A percentile compares a stretch with the other conserved stretches of the same genome.
phyloP scores from a whole-genome alignment of 2,797 vertebrate species.

The Anguilla megastoma region DNA sequence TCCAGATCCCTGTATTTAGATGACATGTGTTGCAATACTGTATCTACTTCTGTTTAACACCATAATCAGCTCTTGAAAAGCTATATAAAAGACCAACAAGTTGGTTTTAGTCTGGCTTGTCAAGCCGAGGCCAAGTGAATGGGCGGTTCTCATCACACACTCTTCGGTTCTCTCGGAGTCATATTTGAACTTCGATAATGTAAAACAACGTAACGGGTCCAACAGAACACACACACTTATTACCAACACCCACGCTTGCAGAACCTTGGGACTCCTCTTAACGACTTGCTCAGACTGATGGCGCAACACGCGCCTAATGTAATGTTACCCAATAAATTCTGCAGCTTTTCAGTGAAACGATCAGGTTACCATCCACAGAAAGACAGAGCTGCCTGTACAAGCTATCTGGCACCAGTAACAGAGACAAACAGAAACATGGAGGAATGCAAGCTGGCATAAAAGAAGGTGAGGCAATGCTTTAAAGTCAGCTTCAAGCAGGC shows the following conservation, averaged over 20 bases:
- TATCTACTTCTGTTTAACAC: background rate
- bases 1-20: background rate
- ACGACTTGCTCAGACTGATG: background rate
- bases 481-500: background rate
- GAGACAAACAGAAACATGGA: background rate
- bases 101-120: background rate
- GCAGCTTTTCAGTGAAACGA: background rate
- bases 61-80: background rate
- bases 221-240: background rate
- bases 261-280: background rate
- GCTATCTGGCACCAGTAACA: background rate
- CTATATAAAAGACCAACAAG: background rate
- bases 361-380: background rate
- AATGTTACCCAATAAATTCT: background rate
- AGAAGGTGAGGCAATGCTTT: background rate
- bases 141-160: background rate
- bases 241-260: background rate
- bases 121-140: background rate
- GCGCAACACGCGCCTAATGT: background rate
- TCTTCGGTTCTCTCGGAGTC: background rate
- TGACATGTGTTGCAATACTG: no score
- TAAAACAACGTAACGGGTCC: background rate
- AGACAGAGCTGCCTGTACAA: background rate
- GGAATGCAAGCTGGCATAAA: background rate
- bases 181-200: background rate